A percentile compares a stretch with the other conserved stretches of the same genome.
Conservation (phyloP, 53 echinoderm and acorn worm species). For the Henricia sp. region DNA sequence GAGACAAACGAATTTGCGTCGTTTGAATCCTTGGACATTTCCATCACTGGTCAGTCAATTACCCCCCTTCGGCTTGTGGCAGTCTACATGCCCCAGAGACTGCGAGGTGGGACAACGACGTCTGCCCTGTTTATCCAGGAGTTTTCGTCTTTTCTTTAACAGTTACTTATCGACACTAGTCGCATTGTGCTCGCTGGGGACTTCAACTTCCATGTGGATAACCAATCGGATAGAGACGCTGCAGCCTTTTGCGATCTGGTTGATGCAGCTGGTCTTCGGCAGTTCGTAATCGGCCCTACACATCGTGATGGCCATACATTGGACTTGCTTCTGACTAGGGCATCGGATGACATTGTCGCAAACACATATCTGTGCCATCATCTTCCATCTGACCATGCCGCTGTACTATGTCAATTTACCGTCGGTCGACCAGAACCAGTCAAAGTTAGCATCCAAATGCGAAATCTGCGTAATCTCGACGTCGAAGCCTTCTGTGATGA, state of each 20-base stretch:
- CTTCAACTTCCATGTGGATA: conserved; percentile 65
- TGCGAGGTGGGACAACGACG: neutral
- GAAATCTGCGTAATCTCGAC: conserved; percentile 21
- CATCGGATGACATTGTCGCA: conserved; percentile 7
- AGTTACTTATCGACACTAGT: conserved; percentile 6
- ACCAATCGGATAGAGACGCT: conserved; percentile 30
- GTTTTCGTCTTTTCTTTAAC: conserved; percentile 50
- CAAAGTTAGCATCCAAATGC: conserved; percentile 11
- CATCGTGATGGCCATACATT: conserved; percentile 43
- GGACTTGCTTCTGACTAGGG: conserved; percentile 26
- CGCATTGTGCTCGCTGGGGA: conserved; percentile 42
- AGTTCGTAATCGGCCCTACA: conserved; percentile 22
- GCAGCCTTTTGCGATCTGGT: too few species aligned
- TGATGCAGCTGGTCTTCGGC: too few species aligned
- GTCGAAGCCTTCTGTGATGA: conserved; percentile 32
- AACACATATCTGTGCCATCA: neutral
- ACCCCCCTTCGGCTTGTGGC: conserved; percentile 39
- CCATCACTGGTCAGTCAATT: neutral
- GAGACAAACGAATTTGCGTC: conserved; percentile 7
- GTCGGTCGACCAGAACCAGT: conserved; percentile 20
- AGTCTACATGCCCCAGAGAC: conserved; percentile 39
- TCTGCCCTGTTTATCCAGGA: conserved; percentile 39
- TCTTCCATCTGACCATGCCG: conserved; percentile 40
- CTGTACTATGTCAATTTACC: neutral
- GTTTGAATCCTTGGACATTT: conserved; percentile 33